Evolutionary conservation across 1,140 invertebrate genomes (phyloP).

Genomic region (Metopolophium dirhodum): DNA sequence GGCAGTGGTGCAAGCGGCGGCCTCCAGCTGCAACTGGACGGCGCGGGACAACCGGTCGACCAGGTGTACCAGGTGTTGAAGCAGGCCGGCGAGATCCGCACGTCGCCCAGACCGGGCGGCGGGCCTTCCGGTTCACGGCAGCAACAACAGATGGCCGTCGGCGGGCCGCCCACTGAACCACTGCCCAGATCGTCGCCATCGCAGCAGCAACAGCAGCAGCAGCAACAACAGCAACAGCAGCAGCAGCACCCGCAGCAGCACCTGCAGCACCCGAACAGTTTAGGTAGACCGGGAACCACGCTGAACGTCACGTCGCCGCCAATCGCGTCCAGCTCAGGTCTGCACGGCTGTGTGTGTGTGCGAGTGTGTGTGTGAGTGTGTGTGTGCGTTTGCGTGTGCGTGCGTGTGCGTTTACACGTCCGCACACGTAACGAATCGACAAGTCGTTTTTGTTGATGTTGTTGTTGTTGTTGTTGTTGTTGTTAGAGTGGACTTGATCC

Average conservation of each 20-base stretch:
- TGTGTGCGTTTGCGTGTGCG: neutral
- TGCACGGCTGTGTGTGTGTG: constrained; percentile 55
- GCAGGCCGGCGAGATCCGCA: constrained; percentile 82
- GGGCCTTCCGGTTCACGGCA: constrained; percentile 45
- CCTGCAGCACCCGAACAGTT: constrained; percentile 41
- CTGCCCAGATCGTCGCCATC: constrained; percentile 25
- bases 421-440: too few species aligned
- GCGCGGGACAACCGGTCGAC: constrained; percentile 73
- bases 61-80: constrained; percentile 92
- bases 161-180: constrained; percentile 58
- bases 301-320: constrained; percentile 62
- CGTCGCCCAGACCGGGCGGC: constrained; percentile 61
- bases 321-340: constrained; percentile 64
- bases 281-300: constrained; percentile 59
- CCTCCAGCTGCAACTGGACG: neutral
- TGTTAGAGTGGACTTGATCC: neutral
- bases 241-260: constrained; percentile 24
- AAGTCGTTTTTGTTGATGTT: neutral
- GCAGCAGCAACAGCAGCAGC: constrained; percentile 22
- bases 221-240: neutral
- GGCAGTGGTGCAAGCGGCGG: too few species aligned
- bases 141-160: constrained; percentile 58
- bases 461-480: neutral
- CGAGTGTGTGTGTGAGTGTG: neutral
- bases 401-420: too few species aligned